A percentile compares a stretch with the other conserved stretches of the same genome.
Evolutionary conservation across 2,113 vertebrate species (phyloP).

Genomic region (Oncorhynchus kisutch): DNA sequence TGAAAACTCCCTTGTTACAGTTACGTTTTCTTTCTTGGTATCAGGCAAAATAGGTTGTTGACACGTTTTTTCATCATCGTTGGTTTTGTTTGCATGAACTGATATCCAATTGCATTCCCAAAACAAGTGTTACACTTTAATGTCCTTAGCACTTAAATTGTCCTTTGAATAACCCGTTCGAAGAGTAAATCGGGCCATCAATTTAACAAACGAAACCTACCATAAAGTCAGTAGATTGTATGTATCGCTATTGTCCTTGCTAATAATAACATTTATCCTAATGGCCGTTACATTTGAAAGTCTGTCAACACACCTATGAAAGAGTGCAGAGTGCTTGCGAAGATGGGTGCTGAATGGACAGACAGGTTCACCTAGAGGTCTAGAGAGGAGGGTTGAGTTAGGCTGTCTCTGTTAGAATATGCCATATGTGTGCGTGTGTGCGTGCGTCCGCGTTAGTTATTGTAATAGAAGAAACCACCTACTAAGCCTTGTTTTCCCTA

Average conservation of each 20-base stretch:
- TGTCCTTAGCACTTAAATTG: background rate
- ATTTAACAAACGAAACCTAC: background rate
- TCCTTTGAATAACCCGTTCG: background rate
- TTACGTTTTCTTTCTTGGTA: too few relatives aligned
- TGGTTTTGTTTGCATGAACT: background rate
- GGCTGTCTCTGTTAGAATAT: slow-evolving; percentile 13
- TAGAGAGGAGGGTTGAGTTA: background rate
- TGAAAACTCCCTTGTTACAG: too few relatives aligned
- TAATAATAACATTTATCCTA: slow-evolving; percentile 3
- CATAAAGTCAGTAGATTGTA: background rate
- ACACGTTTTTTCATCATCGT: too few relatives aligned
- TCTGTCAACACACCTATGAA: background rate
- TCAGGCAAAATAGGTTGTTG: too few relatives aligned
- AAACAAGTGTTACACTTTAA: background rate
- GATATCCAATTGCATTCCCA: background rate
- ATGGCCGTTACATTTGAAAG: slow-evolving; percentile 9
- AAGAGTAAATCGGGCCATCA: background rate
- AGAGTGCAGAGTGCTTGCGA: background rate
- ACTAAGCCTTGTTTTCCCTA: background rate
- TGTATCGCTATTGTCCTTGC: background rate
- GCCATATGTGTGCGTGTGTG: background rate
- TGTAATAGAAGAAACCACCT: too few relatives aligned
- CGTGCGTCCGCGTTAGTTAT: too few relatives aligned
- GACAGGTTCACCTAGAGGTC: background rate
- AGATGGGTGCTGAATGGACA: background rate